Percentiles rank a stretch among this genome's conserved stretches.
These are phyloP conservation scores for Sebastes iracundus DNA, from an alignment of 2,797 vertebrate species.

Conservation along the genomic window DNA sequence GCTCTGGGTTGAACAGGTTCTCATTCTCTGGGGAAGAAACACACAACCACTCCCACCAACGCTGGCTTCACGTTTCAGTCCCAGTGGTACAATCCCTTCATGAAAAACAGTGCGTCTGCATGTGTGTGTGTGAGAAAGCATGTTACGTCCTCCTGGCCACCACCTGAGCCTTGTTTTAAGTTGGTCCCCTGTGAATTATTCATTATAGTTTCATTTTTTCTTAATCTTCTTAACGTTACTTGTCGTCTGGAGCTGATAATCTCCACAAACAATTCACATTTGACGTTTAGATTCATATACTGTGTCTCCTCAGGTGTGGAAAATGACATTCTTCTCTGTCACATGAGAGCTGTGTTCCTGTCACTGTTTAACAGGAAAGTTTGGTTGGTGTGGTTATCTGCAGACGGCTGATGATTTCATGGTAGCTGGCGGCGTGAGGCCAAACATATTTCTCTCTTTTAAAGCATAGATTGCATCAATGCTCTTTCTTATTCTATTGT, in stretches of 20 bases:
- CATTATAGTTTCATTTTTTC: neutral
- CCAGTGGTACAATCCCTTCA: neutral
- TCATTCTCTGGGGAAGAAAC: slow-evolving; percentile 7
- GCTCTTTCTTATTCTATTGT: neutral
- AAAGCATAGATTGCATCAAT: neutral
- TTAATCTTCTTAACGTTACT: neutral
- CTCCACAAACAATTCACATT: neutral
- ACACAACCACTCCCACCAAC: neutral
- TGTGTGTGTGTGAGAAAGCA: neutral
- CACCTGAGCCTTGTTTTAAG: slow-evolving; percentile 4
- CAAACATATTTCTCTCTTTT: neutral
- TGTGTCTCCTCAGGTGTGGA: neutral
- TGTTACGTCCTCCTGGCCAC: neutral
- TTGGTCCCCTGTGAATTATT: neutral
- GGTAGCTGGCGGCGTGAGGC: neutral
- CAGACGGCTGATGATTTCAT: neutral
- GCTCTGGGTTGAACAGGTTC: neutral
- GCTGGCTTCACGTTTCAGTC: slow-evolving; percentile 1
- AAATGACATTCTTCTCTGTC: neutral
- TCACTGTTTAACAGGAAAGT: neutral
- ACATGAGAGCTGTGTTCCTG: neutral
- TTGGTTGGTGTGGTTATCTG: neutral
- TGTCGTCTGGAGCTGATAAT: neutral
- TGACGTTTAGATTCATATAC: neutral
- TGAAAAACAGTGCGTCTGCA: neutral